These are phyloP conservation scores for Cirrhinus mrigala DNA, from an alignment of 2,797 vertebrate genomes.

Conservation along the genomic window DNA sequence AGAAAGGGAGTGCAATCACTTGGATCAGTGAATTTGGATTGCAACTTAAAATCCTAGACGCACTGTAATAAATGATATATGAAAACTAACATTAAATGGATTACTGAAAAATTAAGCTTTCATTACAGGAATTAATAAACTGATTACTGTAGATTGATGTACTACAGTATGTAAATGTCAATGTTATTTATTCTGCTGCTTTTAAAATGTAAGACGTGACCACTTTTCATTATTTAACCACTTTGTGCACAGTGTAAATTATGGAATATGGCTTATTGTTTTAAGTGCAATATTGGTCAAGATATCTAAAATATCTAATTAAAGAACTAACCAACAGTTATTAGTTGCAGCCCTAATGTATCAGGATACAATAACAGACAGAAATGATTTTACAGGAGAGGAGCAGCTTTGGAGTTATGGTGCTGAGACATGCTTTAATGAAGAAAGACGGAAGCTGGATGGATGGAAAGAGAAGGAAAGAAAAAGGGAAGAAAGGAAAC, in stretches of 20 bases:
- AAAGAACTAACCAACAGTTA: neutral
- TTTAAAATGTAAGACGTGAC: neutral
- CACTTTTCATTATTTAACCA: neutral
- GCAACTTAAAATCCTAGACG: slow-evolving; percentile 4
- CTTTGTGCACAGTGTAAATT: neutral
- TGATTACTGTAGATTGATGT: slow-evolving; percentile 12
- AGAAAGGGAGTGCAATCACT: slow-evolving; percentile 11
- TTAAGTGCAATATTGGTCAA: neutral
- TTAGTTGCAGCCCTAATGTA: neutral
- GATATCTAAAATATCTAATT: neutral
- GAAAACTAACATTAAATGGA: slow-evolving; percentile 21
- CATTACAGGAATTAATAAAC: slow-evolving; percentile 12
- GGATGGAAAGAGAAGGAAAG: slow-evolving; percentile 42
- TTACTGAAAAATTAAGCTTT: slow-evolving; percentile 22
- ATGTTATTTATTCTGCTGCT: neutral
- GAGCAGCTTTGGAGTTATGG: slow-evolving; percentile 43
- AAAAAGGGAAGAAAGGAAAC: slow-evolving; percentile 8
- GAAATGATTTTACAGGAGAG: slow-evolving; percentile 39
- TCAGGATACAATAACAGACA: neutral
- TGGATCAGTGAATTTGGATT: slow-evolving; percentile 25
- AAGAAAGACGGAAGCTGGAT: slow-evolving; percentile 8
- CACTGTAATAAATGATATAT: slow-evolving; percentile 23
- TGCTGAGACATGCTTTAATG: slow-evolving; percentile 20
- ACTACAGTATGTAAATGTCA: slow-evolving; percentile 1
- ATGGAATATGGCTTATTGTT: neutral